A percentile compares a stretch with the other conserved stretches of the same genome.
Evolutionary conservation across 2,797 vertebrate species (phyloP).

Genomic region (Phoeniculus purpureus): DNA sequence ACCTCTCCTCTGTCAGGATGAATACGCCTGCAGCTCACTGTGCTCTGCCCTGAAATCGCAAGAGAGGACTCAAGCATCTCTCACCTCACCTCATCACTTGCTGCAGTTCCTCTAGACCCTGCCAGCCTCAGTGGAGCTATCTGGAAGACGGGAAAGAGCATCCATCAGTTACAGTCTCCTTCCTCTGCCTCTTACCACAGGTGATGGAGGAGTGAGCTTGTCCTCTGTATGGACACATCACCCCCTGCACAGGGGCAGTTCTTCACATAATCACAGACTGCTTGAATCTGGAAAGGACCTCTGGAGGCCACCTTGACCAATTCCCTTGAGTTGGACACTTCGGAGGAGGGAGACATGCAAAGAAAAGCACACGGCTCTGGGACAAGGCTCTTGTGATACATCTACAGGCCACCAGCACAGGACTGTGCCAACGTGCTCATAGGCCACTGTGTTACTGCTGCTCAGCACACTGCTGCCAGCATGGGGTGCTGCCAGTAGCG

Average conservation of each 20-base stretch:
- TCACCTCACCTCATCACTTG: not conserved
- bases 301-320: not conserved
- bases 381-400: not conserved
- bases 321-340: not conserved
- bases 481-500: not conserved
- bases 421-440: not conserved
- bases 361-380: not conserved
- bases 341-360: not conserved
- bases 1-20: not conserved
- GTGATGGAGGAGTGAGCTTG: not conserved
- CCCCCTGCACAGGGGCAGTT: not conserved
- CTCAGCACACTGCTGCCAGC: not conserved
- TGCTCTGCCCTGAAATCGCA: not conserved
- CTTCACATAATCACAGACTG: not conserved
- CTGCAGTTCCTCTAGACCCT: not conserved
- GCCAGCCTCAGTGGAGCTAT: not conserved
- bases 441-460: rapidly evolving
- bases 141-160: not conserved
- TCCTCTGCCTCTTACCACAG: not conserved
- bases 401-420: not conserved
- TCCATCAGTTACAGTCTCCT: not conserved
- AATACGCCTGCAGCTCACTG: rapidly evolving
- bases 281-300: not conserved
- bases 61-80: not conserved
- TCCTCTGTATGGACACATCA: rapidly evolving